Conservation (phyloP, 2,113 vertebrate species). For the Falcunculus frontatus region DNA sequence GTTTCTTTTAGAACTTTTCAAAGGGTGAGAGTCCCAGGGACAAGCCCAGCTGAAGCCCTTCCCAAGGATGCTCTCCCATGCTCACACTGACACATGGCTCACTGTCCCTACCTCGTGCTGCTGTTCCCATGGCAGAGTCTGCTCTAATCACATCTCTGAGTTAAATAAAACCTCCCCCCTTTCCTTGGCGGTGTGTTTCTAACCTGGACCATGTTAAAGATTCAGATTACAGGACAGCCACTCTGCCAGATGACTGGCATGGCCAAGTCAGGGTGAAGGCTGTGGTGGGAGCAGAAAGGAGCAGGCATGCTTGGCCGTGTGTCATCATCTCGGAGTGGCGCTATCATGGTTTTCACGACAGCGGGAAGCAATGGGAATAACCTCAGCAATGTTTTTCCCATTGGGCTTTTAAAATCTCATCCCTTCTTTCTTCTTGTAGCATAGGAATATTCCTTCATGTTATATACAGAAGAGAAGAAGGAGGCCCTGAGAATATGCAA, state of each 20-base stretch:
- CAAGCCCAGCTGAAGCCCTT: background rate
- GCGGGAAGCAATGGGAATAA: background rate
- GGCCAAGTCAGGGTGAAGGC: background rate
- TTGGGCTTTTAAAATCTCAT: background rate
- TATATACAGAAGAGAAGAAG: background rate
- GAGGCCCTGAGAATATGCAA: background rate
- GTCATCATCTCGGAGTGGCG: accelerated
- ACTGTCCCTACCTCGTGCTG: background rate
- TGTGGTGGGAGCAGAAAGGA: background rate
- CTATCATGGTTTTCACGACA: background rate
- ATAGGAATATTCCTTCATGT: background rate
- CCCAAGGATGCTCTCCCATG: accelerated
- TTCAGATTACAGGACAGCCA: background rate
- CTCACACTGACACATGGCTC: background rate
- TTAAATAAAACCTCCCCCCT: background rate
- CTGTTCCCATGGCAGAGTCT: background rate
- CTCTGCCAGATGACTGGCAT: background rate
- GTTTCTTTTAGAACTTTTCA: background rate
- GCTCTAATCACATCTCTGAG: background rate
- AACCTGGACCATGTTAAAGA: background rate
- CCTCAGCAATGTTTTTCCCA: background rate
- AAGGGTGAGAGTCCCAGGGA: background rate
- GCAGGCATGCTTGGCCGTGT: background rate
- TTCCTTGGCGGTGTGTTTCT: background rate
- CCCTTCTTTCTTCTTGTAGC: background rate